phyloP scores from a whole-genome alignment of 2,797 vertebrate genomes.

The Microctenopoma stevenorrisi region DNA sequence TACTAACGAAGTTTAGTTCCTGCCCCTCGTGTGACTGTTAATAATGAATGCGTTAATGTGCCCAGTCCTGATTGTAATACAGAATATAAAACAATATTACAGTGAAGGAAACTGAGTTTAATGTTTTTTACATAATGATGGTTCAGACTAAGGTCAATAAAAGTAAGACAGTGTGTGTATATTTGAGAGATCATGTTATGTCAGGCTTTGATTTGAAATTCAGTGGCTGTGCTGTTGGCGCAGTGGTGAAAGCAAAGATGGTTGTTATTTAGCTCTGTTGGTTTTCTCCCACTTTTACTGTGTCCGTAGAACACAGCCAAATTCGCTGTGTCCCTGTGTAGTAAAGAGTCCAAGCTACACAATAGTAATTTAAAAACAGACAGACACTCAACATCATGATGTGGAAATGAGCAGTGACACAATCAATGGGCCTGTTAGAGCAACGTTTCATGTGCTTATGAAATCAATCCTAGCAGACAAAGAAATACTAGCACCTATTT shows the following conservation, averaged over 20 bases:
- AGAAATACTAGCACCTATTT: background rate
- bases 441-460: background rate
- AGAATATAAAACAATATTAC: background rate
- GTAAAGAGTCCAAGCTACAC: slow-evolving; percentile 17
- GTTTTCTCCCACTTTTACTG: slow-evolving; percentile 17
- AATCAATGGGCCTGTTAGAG: background rate
- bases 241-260: slow-evolving; percentile 34
- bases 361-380: slow-evolving; percentile 34
- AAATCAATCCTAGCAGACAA: background rate
- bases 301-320: slow-evolving; percentile 10
- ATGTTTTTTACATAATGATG: too few relatives aligned
- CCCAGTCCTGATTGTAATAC: background rate
- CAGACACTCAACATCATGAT: slow-evolving; percentile 20
- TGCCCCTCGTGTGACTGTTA: too few relatives aligned
- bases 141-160: background rate
- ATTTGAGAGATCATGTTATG: background rate
- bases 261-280: slow-evolving; percentile 9
- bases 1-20: too few relatives aligned
- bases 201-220: slow-evolving; percentile 21
- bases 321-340: slow-evolving; percentile 23
- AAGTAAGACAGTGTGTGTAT: background rate
- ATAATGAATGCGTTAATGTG: too few relatives aligned
- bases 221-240: slow-evolving; percentile 22
- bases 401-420: slow-evolving; percentile 10
- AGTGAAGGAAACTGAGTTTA: background rate